phyloP scores from a whole-genome alignment of 2,113 vertebrate genomes.

The Saguinus midas region DNA sequence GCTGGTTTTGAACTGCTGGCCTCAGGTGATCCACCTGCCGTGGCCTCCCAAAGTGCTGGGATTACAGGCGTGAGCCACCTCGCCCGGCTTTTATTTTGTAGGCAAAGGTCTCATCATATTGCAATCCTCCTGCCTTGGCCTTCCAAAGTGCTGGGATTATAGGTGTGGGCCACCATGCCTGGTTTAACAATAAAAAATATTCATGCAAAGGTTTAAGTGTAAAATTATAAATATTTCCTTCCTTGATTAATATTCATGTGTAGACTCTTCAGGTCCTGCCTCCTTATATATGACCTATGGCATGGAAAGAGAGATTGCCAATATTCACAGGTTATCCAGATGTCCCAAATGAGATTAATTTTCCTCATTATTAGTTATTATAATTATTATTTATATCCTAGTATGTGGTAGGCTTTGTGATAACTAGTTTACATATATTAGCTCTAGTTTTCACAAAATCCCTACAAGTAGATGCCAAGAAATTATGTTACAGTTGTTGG shows the following conservation, averaged over 20 bases:
- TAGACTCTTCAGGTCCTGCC: not conserved
- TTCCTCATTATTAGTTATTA: not conserved
- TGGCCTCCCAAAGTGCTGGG: too few relatives aligned
- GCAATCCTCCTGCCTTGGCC: not conserved
- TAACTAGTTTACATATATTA: not conserved
- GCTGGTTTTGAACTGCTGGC: too few relatives aligned
- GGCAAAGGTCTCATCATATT: not conserved
- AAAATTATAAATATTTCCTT: constrained; percentile 1
- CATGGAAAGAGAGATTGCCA: not conserved
- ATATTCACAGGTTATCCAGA: not conserved
- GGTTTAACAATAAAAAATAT: constrained; percentile 3
- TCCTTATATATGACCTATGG: not conserved
- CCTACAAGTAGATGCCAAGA: not conserved
- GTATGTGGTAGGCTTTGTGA: not conserved
- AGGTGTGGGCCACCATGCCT: not conserved
- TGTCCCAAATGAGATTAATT: not conserved
- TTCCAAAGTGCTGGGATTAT: not conserved
- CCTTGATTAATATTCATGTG: not conserved
- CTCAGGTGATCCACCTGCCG: too few relatives aligned
- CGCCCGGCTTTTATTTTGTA: not conserved
- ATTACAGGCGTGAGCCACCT: too few relatives aligned
- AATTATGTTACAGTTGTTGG: not conserved
- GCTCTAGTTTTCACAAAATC: not conserved
- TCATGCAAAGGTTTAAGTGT: not conserved
- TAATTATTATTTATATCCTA: not conserved